Evolutionary conservation across 2,797 vertebrate species (phyloP).

Genomic region (Adelosebastes latens): DNA sequence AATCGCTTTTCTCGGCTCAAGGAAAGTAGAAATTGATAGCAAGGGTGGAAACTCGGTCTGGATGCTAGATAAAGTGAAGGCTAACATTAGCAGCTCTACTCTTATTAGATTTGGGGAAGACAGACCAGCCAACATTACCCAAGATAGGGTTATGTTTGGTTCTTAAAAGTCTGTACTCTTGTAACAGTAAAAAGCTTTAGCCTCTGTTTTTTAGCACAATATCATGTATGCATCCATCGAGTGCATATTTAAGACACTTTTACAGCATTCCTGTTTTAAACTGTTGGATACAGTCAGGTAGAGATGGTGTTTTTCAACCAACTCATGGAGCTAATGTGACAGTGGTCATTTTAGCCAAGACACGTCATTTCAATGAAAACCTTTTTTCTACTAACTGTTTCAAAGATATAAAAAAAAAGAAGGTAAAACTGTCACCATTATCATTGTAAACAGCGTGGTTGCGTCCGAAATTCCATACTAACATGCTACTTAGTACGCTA

Average conservation of each 20-base stretch:
- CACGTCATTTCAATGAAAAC: not conserved
- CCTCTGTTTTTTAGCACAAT: not conserved
- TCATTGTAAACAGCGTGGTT: no score
- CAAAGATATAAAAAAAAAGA: no score
- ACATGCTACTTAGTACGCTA: no score
- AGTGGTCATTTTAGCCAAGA: not conserved
- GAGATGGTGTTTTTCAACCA: accelerated
- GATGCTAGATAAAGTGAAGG: not conserved
- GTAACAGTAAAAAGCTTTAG: not conserved
- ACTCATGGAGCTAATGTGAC: not conserved
- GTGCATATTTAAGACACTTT: not conserved
- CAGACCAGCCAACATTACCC: not conserved
- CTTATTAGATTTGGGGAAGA: not conserved
- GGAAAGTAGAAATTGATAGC: no score
- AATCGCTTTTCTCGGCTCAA: no score
- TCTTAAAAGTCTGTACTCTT: not conserved
- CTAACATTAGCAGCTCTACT: not conserved
- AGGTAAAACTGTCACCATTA: no score
- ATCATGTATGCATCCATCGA: not conserved
- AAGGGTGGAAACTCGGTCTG: not conserved
- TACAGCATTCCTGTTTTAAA: not conserved
- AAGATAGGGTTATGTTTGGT: not conserved
- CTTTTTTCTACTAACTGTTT: no score
- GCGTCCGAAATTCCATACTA: no score
- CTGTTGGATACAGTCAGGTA: not conserved